Evolutionary conservation across 64 coral and sea anemone genomes (phyloP), one percentile per base, ranked within the genome.

Genomic region (Pachyseris speciosa): DNA sequence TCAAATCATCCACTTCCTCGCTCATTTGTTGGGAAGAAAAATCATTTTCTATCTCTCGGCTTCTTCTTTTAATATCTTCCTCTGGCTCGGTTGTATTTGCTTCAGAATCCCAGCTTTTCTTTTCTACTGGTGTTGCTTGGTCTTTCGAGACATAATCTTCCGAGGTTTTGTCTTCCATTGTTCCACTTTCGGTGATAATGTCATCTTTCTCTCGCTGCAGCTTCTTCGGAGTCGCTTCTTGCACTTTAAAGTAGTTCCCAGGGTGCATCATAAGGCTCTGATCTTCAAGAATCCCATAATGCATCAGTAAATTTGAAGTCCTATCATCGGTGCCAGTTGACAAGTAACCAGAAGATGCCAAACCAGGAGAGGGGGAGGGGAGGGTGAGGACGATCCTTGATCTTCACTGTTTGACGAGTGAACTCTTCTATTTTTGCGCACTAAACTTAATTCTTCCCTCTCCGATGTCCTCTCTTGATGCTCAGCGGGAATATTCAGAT

Each of bases 1-100:
- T 88, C 27, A 94, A 63, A 64, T 61, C 25, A 29, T 72, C 75
- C 11, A 90, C 78, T 67, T 94, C 84, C 4, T 60, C 26, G 65
- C 45, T 31, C 42, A 50, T 19, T 4, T 45, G 49, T 6, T 76
- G 73, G 4, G 43, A 26, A 9, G 29, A 17, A 26, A 51, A 50
- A 15, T 51, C 26, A 26, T 88, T 85, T 2, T 75, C 30, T 13
- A 73, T 64, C 34, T 57, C 67, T 13, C 12, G 9, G 4, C 84
- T 36, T 51, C 9, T 72, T 51, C 29, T n/a, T n/a, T n/a, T 36
- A 0, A 40, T 44, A 72, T 44, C n/a, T 51, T 61, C 76, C 36
- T 42, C 11, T 68, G 9, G 2, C 32, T 11, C 16, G 20, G 75
- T 41, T 28, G 2, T 41, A 22, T 13, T 26, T 67, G 19, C 28